These are phyloP conservation scores for Ranitomeya imitator DNA, from an alignment of 2,113 vertebrate species.

Conservation along the genomic window DNA sequence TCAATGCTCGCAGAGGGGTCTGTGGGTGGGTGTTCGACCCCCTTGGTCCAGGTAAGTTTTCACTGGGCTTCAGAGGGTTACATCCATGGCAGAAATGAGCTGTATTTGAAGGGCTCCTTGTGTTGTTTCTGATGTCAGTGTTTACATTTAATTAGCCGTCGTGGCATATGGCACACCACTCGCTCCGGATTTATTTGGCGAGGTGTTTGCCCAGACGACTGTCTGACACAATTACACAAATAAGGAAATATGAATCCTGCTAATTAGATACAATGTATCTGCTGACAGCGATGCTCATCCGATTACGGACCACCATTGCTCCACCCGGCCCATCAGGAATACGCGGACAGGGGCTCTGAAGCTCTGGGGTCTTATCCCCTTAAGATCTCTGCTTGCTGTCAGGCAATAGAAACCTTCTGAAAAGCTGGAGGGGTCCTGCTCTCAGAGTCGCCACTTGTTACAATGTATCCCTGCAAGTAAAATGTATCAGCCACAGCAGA, in stretches of 20 bases:
- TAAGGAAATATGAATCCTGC: neutral
- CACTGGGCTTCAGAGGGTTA: neutral
- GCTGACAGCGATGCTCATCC: neutral
- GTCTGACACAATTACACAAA: slow-evolving; percentile 42
- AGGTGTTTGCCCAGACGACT: neutral
- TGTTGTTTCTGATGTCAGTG: neutral
- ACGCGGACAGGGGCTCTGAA: no score
- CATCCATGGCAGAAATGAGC: neutral
- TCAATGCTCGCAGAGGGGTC: no score
- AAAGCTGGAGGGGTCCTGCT: no score
- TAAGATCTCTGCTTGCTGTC: no score
- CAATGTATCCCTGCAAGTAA: no score
- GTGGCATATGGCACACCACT: neutral
- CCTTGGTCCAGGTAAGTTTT: neutral
- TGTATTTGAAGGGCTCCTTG: neutral
- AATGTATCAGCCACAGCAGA: no score
- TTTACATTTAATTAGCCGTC: slow-evolving; percentile 25
- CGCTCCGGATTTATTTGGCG: neutral
- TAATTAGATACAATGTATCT: neutral
- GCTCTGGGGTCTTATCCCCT: no score
- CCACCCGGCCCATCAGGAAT: neutral
- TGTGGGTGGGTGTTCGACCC: neutral
- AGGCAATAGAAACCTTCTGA: no score
- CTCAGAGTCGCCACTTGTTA: no score
- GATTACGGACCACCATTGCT: neutral